A percentile compares a stretch with the other conserved stretches of the same genome.
phyloP scores from a whole-genome alignment of 2,113 vertebrate genomes.

The Hyla sarda region DNA sequence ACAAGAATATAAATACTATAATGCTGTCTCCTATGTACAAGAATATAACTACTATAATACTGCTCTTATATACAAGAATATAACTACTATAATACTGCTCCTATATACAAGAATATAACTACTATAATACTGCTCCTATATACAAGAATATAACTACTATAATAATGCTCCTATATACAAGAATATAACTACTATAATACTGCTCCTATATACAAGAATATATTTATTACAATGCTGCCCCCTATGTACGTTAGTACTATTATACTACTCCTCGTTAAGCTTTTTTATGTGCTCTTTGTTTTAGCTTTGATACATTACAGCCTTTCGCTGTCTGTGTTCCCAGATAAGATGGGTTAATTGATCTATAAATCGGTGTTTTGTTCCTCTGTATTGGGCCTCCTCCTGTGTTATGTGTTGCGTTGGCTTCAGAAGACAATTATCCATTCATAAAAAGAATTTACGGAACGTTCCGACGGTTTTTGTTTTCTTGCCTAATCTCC shows the following conservation, averaged over 20 bases:
- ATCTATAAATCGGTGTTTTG: no score
- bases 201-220: no score
- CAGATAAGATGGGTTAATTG: no score
- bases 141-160: constrained; percentile 9
- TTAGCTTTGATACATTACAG: not conserved
- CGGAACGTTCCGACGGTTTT: not conserved
- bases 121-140: not conserved
- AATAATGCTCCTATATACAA: not conserved
- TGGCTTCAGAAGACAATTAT: not conserved
- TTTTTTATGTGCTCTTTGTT: not conserved
- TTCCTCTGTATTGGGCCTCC: no score
- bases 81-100: constrained; percentile 1
- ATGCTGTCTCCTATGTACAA: not conserved
- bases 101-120: not conserved
- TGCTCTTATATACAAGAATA: not conserved
- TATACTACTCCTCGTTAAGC: not conserved
- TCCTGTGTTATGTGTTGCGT: no score
- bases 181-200: constrained; percentile 16
- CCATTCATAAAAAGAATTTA: not conserved
- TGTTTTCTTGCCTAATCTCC: not conserved
- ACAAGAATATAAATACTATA: not conserved
- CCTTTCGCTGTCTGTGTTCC: not conserved
- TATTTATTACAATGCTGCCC: no score
- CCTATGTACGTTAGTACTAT: not conserved
- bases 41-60: constrained; percentile 19